phyloP scores from a whole-genome alignment of 2,888 invertebrate genomes.

The Folsomia candida region DNA sequence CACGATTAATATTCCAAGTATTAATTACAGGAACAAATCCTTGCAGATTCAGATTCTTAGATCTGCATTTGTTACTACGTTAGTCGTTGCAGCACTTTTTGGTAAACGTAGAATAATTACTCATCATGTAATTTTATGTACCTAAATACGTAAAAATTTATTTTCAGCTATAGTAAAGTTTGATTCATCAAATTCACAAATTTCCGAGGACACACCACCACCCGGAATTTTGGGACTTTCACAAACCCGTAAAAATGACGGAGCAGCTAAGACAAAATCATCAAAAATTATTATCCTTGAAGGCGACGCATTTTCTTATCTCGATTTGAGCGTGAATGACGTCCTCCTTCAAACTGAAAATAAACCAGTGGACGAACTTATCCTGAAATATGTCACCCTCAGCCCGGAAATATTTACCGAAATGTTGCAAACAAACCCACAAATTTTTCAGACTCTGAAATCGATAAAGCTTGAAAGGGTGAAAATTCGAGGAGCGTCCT shows the following conservation, averaged over 20 bases:
- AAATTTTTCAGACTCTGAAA: background rate
- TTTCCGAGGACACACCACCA: no score
- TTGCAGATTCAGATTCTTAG: background rate
- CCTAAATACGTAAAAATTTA: no score
- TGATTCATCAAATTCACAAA: no score
- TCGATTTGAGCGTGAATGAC: background rate
- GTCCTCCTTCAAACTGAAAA: background rate
- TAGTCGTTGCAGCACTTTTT: background rate
- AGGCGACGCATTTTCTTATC: background rate
- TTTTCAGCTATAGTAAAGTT: no score
- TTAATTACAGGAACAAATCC: background rate
- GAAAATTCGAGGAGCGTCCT: background rate
- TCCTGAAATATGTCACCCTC: constrained; percentile 6
- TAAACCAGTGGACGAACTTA: background rate
- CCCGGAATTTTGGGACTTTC: no score
- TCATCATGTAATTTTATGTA: no score
- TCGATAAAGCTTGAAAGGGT: constrained; percentile 1
- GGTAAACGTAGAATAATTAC: no score
- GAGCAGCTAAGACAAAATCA: no score
- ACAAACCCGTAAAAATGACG: no score
- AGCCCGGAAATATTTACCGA: constrained; percentile 13
- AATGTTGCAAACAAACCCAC: background rate
- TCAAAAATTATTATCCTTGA: no score
- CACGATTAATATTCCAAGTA: no score
- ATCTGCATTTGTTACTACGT: background rate